Conservation (phyloP, 2,797 vertebrate species). For the Pogoniulus pusillus region DNA sequence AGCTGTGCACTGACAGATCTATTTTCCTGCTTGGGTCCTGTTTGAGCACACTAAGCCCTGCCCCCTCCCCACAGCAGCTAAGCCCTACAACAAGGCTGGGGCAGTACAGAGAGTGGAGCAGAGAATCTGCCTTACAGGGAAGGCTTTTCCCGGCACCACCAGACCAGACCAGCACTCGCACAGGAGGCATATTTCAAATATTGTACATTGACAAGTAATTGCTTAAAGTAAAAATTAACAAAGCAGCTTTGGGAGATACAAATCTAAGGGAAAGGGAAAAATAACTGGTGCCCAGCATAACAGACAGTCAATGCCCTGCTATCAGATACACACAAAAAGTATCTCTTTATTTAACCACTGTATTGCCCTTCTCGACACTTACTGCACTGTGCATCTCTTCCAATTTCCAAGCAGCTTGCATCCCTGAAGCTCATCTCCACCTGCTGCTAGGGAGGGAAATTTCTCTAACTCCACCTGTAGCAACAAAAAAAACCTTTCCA, state of each 20-base stretch:
- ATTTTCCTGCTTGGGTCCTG: neutral
- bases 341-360: neutral
- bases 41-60: neutral
- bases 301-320: neutral
- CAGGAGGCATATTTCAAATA: neutral
- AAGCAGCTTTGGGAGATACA: neutral
- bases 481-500: neutral
- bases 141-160: neutral
- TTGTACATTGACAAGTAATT: neutral
- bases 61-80: neutral
- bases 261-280: conserved; percentile 5
- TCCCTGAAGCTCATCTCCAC: neutral
- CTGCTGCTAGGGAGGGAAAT: neutral
- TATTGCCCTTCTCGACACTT: neutral
- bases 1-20: neutral
- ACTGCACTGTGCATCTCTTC: neutral
- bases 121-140: neutral
- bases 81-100: neutral
- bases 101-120: neutral
- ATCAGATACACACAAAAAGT: neutral
- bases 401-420: neutral
- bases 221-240: neutral
- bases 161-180: neutral
- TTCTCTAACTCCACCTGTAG: neutral
- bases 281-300: neutral